phyloP scores from a whole-genome alignment of 2,888 invertebrate species.

The Aelia acuminata region DNA sequence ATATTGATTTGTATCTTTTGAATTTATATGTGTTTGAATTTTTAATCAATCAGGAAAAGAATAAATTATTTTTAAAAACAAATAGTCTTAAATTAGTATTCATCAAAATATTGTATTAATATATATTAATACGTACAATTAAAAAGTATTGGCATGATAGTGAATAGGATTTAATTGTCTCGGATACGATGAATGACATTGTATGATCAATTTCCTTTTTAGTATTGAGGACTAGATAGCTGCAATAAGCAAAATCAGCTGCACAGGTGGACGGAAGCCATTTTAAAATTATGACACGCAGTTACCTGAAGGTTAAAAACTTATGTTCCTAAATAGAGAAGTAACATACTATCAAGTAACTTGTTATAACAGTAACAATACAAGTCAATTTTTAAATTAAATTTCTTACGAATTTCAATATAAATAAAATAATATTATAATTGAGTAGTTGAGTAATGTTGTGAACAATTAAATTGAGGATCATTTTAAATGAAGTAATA shows the following conservation, averaged over 20 bases:
- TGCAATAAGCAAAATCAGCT: neutral
- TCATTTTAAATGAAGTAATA: too few relatives aligned
- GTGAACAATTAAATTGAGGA: neutral
- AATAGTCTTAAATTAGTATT: too few relatives aligned
- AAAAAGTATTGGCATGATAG: too few relatives aligned
- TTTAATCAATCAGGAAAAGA: too few relatives aligned
- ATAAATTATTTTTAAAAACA: too few relatives aligned
- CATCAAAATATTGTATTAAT: too few relatives aligned
- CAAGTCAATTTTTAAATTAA: neutral
- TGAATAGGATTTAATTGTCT: too few relatives aligned
- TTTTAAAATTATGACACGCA: neutral
- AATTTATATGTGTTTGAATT: too few relatives aligned
- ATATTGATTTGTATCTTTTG: too few relatives aligned
- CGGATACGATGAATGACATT: too few relatives aligned
- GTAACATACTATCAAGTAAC: neutral
- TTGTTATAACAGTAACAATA: neutral
- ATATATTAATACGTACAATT: too few relatives aligned
- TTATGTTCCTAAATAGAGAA: neutral
- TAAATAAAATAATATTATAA: neutral
- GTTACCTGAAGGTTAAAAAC: neutral
- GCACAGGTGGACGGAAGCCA: neutral
- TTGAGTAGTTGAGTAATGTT: neutral
- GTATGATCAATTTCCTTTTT: too few relatives aligned
- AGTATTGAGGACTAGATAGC: neutral
- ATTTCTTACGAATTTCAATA: neutral